Base-by-base conservation (phyloP, 1,140 invertebrate genomes). In the Hycleus phaleratus region DNA sequence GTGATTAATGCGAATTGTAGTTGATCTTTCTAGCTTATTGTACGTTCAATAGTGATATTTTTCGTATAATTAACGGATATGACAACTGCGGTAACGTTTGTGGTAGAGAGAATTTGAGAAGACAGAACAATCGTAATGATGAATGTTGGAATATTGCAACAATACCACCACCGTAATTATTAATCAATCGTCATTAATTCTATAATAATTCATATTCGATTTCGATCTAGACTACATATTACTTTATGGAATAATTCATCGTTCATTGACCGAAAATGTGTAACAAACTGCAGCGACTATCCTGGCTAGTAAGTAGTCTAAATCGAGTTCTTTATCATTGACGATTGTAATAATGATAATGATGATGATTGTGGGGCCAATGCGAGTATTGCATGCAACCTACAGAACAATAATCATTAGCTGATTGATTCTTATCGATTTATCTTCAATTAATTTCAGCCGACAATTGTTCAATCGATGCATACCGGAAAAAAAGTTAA, bases 71-170 rank as follows among this genome's bases (percentile, higher is more conserved):
- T 38, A 79, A 85, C 68, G 85, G 85, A 7, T 83, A 82, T 58
- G 84, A 87, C 64, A 79, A 82, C 62, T 85, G 82, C 67, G 85
- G 80, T 3, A 83, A 86, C 65, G 73, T 86, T 46, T 88, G 86
- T 66, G 83, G 85, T 4, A 75, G 73, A 45, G 60, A 74, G 25
- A 78, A 74, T 6, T 10, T 45, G 12, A 8, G 38, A 11, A 51
- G 12, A 10, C 25, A 18, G 12, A 38, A 11, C 32, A 54, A 57
- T 45, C 8, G 18, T 38, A 7, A 49, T 39, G 10, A 39, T 42
- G 40, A 11, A 8, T 56, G 26, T 24, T 25, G 24, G 32, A 32
- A 32, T 32, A 67, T 63, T 26, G 76, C 85, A 60, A 76, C 75
- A 64, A 77, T 69, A 5, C 57, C 65, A 0, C 67, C 75, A 56